A percentile compares a stretch with the other conserved stretches of the same genome.
These are phyloP conservation scores for Chrysotoxum bicinctum DNA, from an alignment of 2,888 invertebrate genomes.

Conservation along the genomic window DNA sequence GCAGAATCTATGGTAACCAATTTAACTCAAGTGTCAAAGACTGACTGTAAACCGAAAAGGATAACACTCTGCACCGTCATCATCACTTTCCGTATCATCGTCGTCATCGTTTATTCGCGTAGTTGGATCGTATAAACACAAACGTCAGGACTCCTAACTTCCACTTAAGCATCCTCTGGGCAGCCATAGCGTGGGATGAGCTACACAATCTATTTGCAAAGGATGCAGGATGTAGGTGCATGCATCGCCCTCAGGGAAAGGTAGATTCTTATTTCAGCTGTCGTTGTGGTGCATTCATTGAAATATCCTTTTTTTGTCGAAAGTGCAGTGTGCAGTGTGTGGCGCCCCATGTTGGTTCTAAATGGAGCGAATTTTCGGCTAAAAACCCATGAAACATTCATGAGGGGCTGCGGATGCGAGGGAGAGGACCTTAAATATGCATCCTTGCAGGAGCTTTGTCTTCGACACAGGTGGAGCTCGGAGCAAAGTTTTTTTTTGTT, in stretches of 20 bases:
- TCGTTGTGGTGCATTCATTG: constrained; percentile 55
- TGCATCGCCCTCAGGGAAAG: constrained; percentile 48
- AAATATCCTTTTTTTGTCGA: constrained; percentile 7
- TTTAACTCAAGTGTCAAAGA: constrained; percentile 56
- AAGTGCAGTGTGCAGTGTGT: constrained; percentile 54
- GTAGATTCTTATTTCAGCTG: constrained; percentile 66
- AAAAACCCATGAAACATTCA: constrained; percentile 66
- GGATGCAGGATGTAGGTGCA: constrained; percentile 41
- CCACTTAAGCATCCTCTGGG: constrained; percentile 36
- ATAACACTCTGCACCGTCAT: constrained; percentile 46
- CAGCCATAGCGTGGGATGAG: neutral
- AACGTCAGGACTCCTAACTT: constrained; percentile 43
- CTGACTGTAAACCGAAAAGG: constrained; percentile 26
- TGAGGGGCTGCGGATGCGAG: constrained; percentile 28
- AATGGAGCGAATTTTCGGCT: constrained; percentile 63
- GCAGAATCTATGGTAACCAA: constrained; percentile 39
- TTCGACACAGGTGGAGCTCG: constrained; percentile 31
- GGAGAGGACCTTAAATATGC: constrained; percentile 48
- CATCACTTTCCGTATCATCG: constrained; percentile 41
- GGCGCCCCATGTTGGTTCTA: constrained; percentile 50
- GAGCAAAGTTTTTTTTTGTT: neutral
- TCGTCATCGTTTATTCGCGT: constrained; percentile 58
- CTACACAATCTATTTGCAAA: constrained; percentile 9
- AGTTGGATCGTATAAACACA: constrained; percentile 38
- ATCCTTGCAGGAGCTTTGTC: constrained; percentile 54